These are phyloP conservation scores for Cyanoramphus novaezelandiae DNA, from an alignment of 2,113 vertebrate species.

Conservation along the genomic window DNA sequence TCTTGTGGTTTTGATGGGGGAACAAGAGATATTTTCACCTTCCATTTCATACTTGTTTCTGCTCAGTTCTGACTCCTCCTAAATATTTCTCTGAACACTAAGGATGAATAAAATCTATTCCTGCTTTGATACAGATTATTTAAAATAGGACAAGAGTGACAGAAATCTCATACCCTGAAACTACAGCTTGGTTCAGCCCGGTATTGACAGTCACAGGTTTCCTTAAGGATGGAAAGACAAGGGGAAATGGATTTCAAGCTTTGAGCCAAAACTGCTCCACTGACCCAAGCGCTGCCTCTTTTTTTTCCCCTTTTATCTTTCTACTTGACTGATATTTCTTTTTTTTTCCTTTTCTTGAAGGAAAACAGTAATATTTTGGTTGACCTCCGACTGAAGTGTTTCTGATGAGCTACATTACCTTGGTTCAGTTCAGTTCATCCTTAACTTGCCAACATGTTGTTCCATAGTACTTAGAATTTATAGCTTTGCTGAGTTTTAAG, in stretches of 20 bases:
- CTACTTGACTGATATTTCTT: background rate
- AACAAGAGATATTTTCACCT: background rate
- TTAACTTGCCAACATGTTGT: background rate
- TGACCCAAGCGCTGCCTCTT: background rate
- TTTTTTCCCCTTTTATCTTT: background rate
- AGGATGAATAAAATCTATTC: background rate
- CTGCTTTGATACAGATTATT: background rate
- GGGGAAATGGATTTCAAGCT: background rate
- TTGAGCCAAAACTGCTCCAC: background rate
- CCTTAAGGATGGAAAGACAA: background rate
- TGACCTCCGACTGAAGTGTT: background rate
- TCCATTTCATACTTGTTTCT: background rate
- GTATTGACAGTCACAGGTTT: background rate
- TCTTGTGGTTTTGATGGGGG: background rate
- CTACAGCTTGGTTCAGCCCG: background rate
- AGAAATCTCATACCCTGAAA: background rate
- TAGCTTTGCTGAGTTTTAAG: background rate
- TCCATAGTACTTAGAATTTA: background rate
- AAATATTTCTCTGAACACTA: background rate
- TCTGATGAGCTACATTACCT: background rate
- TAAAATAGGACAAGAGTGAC: background rate
- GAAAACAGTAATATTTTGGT: background rate
- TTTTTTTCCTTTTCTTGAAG: background rate
- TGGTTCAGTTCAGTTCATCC: background rate
- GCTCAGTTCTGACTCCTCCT: background rate